A percentile compares a stretch with the other conserved stretches of the same genome.
phyloP scores from a whole-genome alignment of 2,113 vertebrate genomes.

The Bothrops jararaca region DNA sequence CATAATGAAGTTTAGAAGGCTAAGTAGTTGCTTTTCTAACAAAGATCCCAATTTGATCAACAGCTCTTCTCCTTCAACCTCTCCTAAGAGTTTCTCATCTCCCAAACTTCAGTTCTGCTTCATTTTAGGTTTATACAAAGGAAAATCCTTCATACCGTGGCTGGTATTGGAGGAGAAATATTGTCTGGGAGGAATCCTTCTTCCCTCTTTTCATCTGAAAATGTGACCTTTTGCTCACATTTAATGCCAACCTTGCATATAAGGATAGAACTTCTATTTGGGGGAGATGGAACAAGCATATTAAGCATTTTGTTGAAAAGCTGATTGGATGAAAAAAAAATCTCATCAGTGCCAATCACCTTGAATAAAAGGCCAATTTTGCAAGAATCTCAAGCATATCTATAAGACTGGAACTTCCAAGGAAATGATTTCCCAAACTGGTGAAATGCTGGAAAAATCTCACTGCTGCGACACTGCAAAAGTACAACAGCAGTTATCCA shows the following conservation, averaged over 20 bases:
- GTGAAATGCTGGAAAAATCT: not conserved
- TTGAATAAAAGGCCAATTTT: not conserved
- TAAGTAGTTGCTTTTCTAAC: not conserved
- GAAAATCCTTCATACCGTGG: not conserved
- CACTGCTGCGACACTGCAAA: not conserved
- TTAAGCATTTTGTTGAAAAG: not conserved
- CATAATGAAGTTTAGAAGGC: not conserved
- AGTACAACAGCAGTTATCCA: not conserved
- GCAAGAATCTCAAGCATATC: not conserved
- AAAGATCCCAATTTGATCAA: not conserved
- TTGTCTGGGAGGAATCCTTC: not conserved
- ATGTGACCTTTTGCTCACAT: not conserved
- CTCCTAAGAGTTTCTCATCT: not conserved
- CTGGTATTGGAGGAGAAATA: not conserved
- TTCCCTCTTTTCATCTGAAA: not conserved
- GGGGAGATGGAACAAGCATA: not conserved
- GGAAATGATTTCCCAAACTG: not conserved
- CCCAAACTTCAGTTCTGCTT: not conserved
- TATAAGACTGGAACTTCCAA: not conserved
- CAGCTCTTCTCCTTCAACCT: not conserved
- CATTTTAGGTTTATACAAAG: not conserved
- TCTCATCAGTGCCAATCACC: not conserved
- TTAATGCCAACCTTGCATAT: not conserved
- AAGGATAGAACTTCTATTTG: not conserved
- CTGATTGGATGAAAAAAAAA: not conserved